Evolutionary conservation across 92 coral and sea anemone species (phyloP).

Genomic region (Palythoa heliodiscus): DNA sequence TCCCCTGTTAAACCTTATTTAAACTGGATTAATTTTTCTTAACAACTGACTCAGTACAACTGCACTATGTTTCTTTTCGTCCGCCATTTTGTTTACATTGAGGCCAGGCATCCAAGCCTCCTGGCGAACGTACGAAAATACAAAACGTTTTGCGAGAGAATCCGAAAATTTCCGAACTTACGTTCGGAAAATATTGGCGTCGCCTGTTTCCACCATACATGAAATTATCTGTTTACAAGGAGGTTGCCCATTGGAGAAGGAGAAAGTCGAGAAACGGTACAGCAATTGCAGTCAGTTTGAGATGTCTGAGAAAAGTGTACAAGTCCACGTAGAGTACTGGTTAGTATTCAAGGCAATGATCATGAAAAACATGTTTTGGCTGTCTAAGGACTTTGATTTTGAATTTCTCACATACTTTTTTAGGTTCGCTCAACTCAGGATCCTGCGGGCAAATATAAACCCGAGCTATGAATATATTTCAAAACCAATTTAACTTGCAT

Average conservation of each 20-base stretch:
- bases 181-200: not conserved
- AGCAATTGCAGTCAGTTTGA: not conserved
- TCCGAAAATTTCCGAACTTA: not conserved
- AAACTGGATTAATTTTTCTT: not conserved
- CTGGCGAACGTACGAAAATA: not conserved
- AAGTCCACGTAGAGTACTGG: slow-evolving; percentile 13
- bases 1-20: not conserved
- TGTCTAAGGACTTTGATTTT: not conserved
- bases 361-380: too few relatives aligned
- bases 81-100: slow-evolving; percentile 27
- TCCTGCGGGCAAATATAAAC: not conserved
- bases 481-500: too few relatives aligned
- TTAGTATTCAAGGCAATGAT: not conserved
- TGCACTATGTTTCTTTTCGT: not conserved
- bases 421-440: not conserved
- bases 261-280: not conserved
- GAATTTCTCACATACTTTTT: not conserved
- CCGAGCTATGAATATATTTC: too few relatives aligned
- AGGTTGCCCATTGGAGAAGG: not conserved
- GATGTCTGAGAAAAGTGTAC: slow-evolving; percentile 8
- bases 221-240: too few relatives aligned
- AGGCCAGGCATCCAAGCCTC: slow-evolving; percentile 12
- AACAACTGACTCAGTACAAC: not conserved
- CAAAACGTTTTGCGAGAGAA: not conserved
- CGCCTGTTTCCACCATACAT: not conserved